These are phyloP conservation scores for Phortica variegata DNA, from an alignment of 1,140 invertebrate species.

Conservation along the genomic window DNA sequence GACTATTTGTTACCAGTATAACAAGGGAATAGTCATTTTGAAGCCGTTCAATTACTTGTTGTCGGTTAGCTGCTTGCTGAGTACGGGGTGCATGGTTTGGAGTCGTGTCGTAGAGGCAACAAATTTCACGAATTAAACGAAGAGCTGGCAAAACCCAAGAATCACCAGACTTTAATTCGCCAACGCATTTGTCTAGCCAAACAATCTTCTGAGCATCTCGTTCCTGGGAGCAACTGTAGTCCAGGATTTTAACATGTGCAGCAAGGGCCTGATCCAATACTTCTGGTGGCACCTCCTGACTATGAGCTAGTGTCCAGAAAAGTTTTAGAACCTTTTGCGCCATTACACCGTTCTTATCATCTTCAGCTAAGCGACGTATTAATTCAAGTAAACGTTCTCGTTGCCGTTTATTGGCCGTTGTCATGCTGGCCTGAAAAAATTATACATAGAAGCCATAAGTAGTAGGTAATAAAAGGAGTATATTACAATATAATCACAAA, in stretches of 20 bases:
- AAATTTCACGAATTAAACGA: conserved; percentile 95
- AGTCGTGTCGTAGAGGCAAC: conserved; percentile 86
- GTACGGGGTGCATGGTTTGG: conserved; percentile 68
- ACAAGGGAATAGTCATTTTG: conserved; percentile 91
- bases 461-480: too few species aligned
- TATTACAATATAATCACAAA: too few species aligned
- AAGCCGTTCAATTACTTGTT: conserved; percentile 84
- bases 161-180: conserved; percentile 86
- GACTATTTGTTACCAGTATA: conserved; percentile 89
- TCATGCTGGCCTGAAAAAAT: conserved; percentile 86
- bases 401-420: conserved; percentile 93
- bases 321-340: conserved; percentile 96
- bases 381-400: conserved; percentile 93
- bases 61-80: conserved; percentile 69
- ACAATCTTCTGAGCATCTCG: conserved; percentile 93
- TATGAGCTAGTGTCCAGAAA: conserved; percentile 96
- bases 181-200: conserved; percentile 94
- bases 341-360: conserved; percentile 99
- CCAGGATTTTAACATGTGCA: conserved; percentile 96
- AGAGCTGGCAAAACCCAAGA: conserved; percentile 90
- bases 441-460: too few species aligned
- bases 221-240: conserved; percentile 96
- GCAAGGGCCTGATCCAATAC: conserved; percentile 96
- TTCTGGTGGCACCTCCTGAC: conserved; percentile 93
- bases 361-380: conserved; percentile 91